Evolutionary conservation across 2,888 invertebrate species (phyloP), one percentile per base, ranked within the genome.

Genomic region (Epiperipatus broadwayi): DNA sequence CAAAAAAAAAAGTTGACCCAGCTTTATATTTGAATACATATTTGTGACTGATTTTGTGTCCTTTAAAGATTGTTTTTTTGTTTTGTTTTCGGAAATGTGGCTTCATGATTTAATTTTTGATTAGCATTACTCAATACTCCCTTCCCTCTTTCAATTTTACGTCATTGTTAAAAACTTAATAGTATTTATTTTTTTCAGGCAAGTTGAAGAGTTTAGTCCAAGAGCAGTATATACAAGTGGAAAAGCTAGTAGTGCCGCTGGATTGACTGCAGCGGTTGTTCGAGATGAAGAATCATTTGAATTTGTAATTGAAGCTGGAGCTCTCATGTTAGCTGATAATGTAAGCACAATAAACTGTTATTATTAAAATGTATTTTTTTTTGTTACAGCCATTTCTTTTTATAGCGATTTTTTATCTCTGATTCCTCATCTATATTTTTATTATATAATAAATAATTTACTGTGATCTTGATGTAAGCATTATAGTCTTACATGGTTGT

Each of bases 281-380:
- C 74, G 72, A 62, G 97, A 97, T 55, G 95, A 97, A 58, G 97
- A 97, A 59, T 83, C 91, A 0, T 78, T 78, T 45, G 95, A 99
- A 63, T 97, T 95, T 63, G 95, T 99, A 5, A 97, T 99, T 44
- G 97, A 97, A 66, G 97, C 95, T 5, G 97, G 95, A n/a, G 97
- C 97, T 1, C 64, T 97, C 21, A 95, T 99, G 95, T 67, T 99
- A 52, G 97, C 97, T 0, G 97, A 99, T 61, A 93, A 93, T 56
- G 89, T 61, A 44, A 50, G 48, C 47, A 29, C 8, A 22, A 41
- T 19, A 19, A 18, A 18, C 12, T 20, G n/a, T n/a, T n/a, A n/a
- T n/a, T n/a, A n/a, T n/a, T 5, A 5, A 14, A 30, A 16, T 30
- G n/a, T 30, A 14, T n/a, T 5, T n/a, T 30, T 16, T 10, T 30